phyloP scores from a whole-genome alignment of 1,140 invertebrate genomes.

The Drosophila punjabiensis region DNA sequence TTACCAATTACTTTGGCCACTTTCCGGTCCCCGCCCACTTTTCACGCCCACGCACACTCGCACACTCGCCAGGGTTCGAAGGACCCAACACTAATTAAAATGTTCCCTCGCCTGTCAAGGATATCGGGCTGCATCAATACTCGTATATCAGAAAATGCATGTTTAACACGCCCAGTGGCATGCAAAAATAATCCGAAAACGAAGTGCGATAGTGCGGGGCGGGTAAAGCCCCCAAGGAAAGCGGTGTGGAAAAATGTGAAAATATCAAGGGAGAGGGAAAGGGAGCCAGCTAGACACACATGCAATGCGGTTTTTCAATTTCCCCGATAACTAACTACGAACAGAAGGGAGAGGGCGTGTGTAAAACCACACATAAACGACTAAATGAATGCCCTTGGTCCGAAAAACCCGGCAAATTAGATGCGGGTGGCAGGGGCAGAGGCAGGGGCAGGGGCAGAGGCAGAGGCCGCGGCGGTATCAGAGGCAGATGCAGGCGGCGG shows the following conservation, averaged over 20 bases:
- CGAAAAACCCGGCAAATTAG: conserved; percentile 21
- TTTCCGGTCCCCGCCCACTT: background rate
- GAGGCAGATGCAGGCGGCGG: conserved; percentile 27
- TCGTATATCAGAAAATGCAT: conserved; percentile 51
- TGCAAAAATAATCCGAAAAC: conserved; percentile 55
- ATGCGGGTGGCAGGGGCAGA: conserved; percentile 29
- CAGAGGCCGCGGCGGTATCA: background rate
- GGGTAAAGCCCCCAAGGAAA: conserved; percentile 6
- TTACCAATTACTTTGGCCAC: conserved; percentile 26
- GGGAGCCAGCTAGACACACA: conserved; percentile 36
- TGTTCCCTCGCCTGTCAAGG: conserved; percentile 37
- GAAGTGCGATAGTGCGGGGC: conserved; percentile 14
- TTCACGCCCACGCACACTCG: conserved; percentile 1
- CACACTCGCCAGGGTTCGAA: conserved; percentile 24
- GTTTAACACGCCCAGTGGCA: conserved; percentile 52
- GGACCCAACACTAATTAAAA: conserved; percentile 52
- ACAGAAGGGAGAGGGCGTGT: conserved; percentile 7
- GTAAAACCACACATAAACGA: conserved; percentile 60
- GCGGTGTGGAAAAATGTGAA: background rate
- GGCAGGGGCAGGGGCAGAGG: conserved; percentile 12
- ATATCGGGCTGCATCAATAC: conserved; percentile 41
- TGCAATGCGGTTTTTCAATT: conserved; percentile 59
- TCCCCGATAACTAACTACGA: conserved; percentile 47
- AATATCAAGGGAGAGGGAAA: background rate
- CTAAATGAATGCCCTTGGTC: conserved; percentile 62